These are phyloP conservation scores for Melanotaenia trifasciata DNA, from an alignment of 2,797 vertebrate species.

Conservation along the genomic window DNA sequence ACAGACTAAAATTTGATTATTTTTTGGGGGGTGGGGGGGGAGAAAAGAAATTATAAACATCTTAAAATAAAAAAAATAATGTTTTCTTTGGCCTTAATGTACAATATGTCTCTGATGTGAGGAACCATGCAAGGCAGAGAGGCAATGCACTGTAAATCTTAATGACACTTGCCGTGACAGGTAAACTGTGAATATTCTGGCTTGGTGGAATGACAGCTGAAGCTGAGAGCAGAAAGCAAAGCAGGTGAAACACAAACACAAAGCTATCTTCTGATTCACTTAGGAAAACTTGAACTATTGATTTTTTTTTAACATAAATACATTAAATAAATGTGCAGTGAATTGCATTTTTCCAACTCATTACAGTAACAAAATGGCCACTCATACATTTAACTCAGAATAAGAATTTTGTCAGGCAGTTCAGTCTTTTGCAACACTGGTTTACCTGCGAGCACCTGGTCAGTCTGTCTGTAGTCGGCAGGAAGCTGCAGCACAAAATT, in stretches of 20 bases:
- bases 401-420: background rate
- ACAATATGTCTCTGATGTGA: background rate
- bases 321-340: background rate
- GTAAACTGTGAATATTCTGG: conserved; percentile 82
- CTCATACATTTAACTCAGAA: background rate
- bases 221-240: conserved; percentile 65
- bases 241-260: background rate
- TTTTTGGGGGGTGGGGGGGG: too few species aligned
- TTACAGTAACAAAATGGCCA: background rate
- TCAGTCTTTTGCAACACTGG: background rate
- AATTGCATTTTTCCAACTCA: background rate
- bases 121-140: background rate
- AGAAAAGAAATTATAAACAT: too few species aligned
- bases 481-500: conserved; percentile 90
- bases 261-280: background rate
- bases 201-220: conserved; percentile 84
- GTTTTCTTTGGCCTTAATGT: background rate
- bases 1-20: background rate
- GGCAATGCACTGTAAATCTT: background rate
- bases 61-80: background rate
- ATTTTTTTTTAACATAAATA: too few species aligned
- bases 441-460: conserved; percentile 86
- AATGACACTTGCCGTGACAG: conserved; percentile 82
- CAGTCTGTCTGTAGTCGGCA: conserved; percentile 74
- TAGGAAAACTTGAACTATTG: background rate